These are phyloP conservation scores for Pseudeuparius sepicola DNA, from an alignment of 2,888 invertebrate species.

Conservation along the genomic window DNA sequence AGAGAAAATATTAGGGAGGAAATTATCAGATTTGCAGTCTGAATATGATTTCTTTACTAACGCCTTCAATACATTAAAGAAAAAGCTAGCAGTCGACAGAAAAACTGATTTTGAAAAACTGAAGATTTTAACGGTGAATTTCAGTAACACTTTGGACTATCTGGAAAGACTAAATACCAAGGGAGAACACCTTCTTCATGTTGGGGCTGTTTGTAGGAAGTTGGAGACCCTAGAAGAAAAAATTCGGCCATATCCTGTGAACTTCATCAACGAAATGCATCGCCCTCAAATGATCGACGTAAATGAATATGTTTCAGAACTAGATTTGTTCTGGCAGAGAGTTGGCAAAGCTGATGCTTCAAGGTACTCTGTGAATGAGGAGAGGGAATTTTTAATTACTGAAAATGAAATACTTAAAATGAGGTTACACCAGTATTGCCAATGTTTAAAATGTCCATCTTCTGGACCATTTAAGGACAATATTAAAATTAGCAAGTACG, in stretches of 20 bases:
- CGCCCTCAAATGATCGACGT: conserved; percentile 12
- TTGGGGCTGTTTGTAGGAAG: conserved; percentile 55
- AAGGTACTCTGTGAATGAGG: conserved; percentile 32
- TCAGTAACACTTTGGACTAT: conserved; percentile 47
- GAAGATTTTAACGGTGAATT: conserved; percentile 49
- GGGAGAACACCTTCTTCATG: conserved; percentile 49
- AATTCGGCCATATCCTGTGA: conserved; percentile 35
- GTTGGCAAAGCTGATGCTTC: conserved; percentile 31
- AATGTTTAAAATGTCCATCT: conserved; percentile 20
- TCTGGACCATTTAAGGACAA: conserved; percentile 13
- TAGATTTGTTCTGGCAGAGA: conserved; percentile 34
- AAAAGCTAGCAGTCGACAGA: conserved; percentile 43
- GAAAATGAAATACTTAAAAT: conserved; percentile 30
- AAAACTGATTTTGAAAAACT: conserved; percentile 45
- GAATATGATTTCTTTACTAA: conserved; percentile 36
- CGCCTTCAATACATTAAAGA: conserved; percentile 39
- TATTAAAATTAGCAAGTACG: conserved; percentile 10
- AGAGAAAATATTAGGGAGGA: conserved; percentile 22
- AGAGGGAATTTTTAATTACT: conserved; percentile 30
- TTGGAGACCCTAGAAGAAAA: conserved; percentile 55
- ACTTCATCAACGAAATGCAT: conserved; percentile 13
- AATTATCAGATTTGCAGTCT: conserved; percentile 25
- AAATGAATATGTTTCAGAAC: conserved; percentile 17
- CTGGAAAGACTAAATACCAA: conserved; percentile 47
- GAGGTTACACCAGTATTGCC: conserved; percentile 30